These are phyloP conservation scores for Hydropotes inermis DNA, from an alignment of 2,113 vertebrate genomes.

Conservation along the genomic window DNA sequence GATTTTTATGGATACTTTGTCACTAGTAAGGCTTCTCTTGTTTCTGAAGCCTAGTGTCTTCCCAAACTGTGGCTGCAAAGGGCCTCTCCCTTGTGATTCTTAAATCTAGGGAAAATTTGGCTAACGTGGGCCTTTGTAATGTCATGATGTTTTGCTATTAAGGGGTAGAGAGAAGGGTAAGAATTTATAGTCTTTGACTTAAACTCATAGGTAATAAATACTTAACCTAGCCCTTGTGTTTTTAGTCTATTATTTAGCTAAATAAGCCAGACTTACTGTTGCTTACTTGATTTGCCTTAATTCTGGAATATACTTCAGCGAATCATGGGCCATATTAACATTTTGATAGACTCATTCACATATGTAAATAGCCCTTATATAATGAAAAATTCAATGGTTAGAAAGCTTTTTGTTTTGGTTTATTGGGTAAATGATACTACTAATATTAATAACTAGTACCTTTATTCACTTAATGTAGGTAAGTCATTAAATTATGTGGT, in stretches of 20 bases:
- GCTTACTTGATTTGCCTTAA: background rate
- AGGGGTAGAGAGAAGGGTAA: background rate
- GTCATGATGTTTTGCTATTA: background rate
- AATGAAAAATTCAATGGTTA: background rate
- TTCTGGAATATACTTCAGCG: background rate
- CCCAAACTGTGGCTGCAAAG: background rate
- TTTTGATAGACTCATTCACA: background rate
- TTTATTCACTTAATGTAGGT: background rate
- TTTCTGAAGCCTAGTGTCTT: conserved; percentile 23
- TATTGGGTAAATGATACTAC: background rate
- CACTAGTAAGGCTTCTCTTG: background rate
- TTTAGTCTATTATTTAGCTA: conserved; percentile 1
- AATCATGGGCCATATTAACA: background rate
- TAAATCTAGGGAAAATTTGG: background rate
- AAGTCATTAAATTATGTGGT: background rate
- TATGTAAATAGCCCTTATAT: background rate
- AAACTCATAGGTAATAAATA: conserved; percentile 11
- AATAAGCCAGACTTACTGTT: conserved; percentile 8
- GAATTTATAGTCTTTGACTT: background rate
- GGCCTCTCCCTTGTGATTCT: background rate
- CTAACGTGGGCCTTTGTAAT: background rate
- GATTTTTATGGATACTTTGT: background rate
- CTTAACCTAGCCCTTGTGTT: background rate
- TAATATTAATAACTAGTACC: background rate
- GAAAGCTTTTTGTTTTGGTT: background rate